These are phyloP conservation scores for Matsumyia berberina DNA, from an alignment of 2,888 invertebrate species.

Conservation along the genomic window DNA sequence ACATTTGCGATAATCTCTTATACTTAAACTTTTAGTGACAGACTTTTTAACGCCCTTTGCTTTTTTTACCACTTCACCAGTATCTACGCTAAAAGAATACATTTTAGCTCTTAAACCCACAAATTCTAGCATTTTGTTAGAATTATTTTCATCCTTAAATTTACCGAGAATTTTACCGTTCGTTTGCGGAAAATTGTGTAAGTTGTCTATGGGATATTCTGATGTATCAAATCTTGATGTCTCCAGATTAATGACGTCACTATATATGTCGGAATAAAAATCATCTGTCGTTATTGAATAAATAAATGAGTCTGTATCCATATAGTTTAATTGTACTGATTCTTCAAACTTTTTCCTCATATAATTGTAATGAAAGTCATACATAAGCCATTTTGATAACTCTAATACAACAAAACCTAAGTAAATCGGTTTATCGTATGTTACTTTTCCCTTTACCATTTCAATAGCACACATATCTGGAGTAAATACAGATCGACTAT, in stretches of 20 bases:
- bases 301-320: slow-evolving; percentile 61
- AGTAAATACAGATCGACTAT: slow-evolving; percentile 79
- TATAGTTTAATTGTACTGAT: slow-evolving; percentile 48
- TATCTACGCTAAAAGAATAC: slow-evolving; percentile 30
- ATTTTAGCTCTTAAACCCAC: slow-evolving; percentile 57
- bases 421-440: slow-evolving; percentile 82
- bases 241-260: slow-evolving; percentile 15
- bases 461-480: slow-evolving; percentile 81
- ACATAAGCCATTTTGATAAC: slow-evolving; percentile 81
- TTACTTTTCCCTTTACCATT: slow-evolving; percentile 77
- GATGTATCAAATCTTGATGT: slow-evolving; percentile 80
- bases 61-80: slow-evolving; percentile 31
- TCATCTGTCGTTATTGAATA: slow-evolving; percentile 48
- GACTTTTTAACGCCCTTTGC: slow-evolving; percentile 43
- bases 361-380: slow-evolving; percentile 81
- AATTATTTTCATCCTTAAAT: slow-evolving; percentile 52
- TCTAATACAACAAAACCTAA: slow-evolving; percentile 82
- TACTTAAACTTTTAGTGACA: slow-evolving; percentile 3
- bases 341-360: slow-evolving; percentile 76
- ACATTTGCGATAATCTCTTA: slow-evolving; percentile 28
- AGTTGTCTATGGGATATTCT: slow-evolving; percentile 78
- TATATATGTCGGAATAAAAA: slow-evolving; percentile 47
- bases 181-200: slow-evolving; percentile 75
- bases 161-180: slow-evolving; percentile 38
- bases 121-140: slow-evolving; percentile 43